Conservation (phyloP, 2,888 invertebrate species). For the Entomobrya proxima region DNA sequence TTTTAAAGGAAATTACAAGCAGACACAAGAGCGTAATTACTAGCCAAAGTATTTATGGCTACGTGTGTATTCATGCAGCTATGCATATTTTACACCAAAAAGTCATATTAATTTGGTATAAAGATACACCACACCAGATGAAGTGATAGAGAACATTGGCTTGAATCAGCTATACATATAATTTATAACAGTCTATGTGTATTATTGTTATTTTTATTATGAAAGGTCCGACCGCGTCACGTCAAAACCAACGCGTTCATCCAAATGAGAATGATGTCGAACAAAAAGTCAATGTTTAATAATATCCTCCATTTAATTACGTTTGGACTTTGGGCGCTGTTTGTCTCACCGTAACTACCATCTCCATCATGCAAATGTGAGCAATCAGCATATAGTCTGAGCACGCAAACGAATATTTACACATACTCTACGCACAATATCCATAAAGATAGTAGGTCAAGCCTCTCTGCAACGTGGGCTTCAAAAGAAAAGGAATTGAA, state of each 20-base stretch:
- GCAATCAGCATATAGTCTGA: background rate
- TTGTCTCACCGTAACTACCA: background rate
- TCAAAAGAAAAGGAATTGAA: too few relatives aligned
- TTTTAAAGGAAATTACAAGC: slow-evolving; percentile 43
- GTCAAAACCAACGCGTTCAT: background rate
- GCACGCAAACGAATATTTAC: background rate
- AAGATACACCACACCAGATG: too few relatives aligned
- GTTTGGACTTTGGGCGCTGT: slow-evolving; percentile 47
- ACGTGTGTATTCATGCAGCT: background rate
- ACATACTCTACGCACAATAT: background rate
- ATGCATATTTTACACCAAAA: too few relatives aligned
- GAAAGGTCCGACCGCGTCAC: background rate
- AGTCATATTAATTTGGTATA: too few relatives aligned
- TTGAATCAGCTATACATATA: background rate
- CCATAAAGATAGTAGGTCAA: background rate
- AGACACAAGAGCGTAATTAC: slow-evolving; percentile 6
- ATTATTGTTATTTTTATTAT: too few relatives aligned
- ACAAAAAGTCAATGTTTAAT: slow-evolving; percentile 38
- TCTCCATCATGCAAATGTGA: background rate
- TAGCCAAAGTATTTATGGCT: background rate
- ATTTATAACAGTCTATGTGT: background rate
- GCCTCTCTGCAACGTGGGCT: too few relatives aligned
- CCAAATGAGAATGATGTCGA: background rate
- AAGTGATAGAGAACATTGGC: background rate
- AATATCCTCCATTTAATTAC: slow-evolving; percentile 46